Conservation (phyloP, 2,113 vertebrate genomes). For the Psammodynastes pulverulentus region DNA sequence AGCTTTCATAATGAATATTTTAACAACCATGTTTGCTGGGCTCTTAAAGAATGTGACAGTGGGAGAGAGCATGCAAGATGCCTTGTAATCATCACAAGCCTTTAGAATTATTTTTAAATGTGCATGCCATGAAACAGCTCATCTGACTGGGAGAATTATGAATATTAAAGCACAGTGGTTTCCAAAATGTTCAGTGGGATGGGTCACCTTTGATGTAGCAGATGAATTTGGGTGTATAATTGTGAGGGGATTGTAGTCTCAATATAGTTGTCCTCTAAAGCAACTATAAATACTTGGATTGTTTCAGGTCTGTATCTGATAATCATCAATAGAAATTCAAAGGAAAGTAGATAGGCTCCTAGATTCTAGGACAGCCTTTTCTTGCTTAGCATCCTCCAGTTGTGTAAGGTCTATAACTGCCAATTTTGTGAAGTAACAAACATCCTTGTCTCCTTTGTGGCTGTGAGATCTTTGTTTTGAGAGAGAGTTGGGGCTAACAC, state of each 20-base stretch:
- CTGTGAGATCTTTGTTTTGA: background rate
- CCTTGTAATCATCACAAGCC: constrained; percentile 69
- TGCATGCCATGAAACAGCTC: background rate
- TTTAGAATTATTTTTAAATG: constrained; percentile 53
- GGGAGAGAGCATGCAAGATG: constrained; percentile 39
- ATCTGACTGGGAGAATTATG: background rate
- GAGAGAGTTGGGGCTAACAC: background rate
- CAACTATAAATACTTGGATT: background rate
- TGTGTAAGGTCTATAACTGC: background rate
- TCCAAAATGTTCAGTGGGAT: background rate
- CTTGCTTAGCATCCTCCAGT: background rate
- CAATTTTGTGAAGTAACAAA: background rate
- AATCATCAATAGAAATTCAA: background rate
- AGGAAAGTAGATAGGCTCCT: background rate
- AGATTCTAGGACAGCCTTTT: background rate
- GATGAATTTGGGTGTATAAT: background rate
- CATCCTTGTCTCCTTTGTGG: background rate
- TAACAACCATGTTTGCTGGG: constrained; percentile 48
- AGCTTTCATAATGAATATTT: constrained; percentile 61
- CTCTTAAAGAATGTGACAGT: constrained; percentile 29
- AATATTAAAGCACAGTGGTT: background rate
- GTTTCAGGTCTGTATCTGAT: background rate
- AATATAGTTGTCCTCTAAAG: background rate
- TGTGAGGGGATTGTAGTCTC: too few relatives aligned
- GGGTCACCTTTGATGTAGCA: background rate